These are phyloP conservation scores for Aplocera efformata DNA, from an alignment of 2,888 invertebrate species.

Conservation along the genomic window DNA sequence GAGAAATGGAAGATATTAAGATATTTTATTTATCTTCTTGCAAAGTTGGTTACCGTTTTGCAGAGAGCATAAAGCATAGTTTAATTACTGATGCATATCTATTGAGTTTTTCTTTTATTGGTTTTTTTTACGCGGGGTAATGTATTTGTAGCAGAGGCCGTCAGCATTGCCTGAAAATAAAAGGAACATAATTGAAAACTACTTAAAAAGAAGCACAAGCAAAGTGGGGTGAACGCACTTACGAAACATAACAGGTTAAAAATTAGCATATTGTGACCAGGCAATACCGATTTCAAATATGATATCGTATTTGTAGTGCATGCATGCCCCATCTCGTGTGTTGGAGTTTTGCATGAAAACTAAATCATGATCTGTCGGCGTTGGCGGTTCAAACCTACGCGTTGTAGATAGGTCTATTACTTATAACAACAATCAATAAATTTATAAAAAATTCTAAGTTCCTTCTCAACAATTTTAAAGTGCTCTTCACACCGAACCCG, in stretches of 20 bases:
- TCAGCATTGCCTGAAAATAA: slow-evolving; percentile 83
- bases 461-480: too few species aligned
- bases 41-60: not conserved
- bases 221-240: slow-evolving; percentile 17
- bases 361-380: too few species aligned
- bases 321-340: too few species aligned
- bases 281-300: too few species aligned
- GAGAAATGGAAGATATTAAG: not conserved
- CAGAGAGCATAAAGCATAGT: slow-evolving; percentile 11
- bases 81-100: slow-evolving; percentile 21
- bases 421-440: too few species aligned
- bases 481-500: too few species aligned
- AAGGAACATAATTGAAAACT: slow-evolving; percentile 60
- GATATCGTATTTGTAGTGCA: too few species aligned
- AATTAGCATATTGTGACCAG: not conserved
- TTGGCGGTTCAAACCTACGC: too few species aligned
- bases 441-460: too few species aligned
- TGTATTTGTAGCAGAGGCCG: slow-evolving; percentile 82
- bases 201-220: slow-evolving; percentile 60
- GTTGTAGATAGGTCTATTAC: too few species aligned
- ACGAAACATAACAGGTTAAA: not conserved
- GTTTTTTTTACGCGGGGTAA: slow-evolving; percentile 87
- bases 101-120: slow-evolving; percentile 85
- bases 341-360: too few species aligned
- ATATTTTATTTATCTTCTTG: too few species aligned